These are phyloP conservation scores for Margarornis squamiger DNA, from an alignment of 2,797 vertebrate genomes.

Conservation along the genomic window DNA sequence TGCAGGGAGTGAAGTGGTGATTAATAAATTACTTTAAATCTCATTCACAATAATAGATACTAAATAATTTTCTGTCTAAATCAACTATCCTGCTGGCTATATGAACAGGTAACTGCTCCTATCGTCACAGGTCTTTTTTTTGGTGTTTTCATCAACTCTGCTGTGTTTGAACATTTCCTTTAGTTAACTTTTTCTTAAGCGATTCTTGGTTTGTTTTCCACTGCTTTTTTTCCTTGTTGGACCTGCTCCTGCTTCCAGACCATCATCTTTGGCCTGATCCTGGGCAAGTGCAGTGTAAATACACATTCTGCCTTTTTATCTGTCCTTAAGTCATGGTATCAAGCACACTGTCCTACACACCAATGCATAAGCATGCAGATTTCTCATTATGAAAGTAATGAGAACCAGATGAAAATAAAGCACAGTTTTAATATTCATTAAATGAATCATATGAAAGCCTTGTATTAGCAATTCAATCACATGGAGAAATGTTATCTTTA, in stretches of 20 bases:
- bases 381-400: background rate
- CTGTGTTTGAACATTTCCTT: background rate
- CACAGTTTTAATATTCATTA: background rate
- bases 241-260: background rate
- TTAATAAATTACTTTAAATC: background rate
- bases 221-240: background rate
- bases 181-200: background rate
- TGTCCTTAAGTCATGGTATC: background rate
- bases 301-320: background rate
- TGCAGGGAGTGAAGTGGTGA: background rate
- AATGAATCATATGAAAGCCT: background rate
- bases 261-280: background rate
- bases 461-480: background rate
- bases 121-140: background rate
- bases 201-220: background rate
- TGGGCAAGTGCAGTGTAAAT: background rate
- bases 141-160: background rate
- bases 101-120: accelerated
- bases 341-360: background rate
- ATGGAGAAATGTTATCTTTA: background rate
- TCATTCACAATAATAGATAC: background rate
- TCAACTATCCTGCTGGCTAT: background rate
- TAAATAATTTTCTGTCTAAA: background rate
- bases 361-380: background rate
- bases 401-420: background rate